Evolutionary conservation across 1,140 invertebrate genomes (phyloP).

Genomic region (Plodia interpunctella): DNA sequence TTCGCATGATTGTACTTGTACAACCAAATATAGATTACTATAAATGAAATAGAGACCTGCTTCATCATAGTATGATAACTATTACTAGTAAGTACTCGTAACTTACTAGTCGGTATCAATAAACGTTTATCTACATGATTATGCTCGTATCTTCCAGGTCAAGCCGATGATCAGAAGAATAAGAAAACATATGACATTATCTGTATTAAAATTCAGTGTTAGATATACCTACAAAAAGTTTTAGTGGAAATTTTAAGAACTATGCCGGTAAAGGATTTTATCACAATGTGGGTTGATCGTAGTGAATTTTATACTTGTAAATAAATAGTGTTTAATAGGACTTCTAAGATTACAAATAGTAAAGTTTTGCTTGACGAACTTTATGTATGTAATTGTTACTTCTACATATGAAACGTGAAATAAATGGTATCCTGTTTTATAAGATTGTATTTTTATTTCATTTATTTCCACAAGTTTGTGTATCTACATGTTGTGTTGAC

Average conservation of each 20-base stretch:
- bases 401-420: constrained; percentile 50
- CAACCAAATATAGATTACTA: too few relatives aligned
- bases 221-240: constrained; percentile 30
- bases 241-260: constrained; percentile 37
- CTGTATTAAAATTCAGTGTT: constrained; percentile 48
- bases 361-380: constrained; percentile 60
- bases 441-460: constrained; percentile 8
- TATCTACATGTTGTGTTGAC: too few relatives aligned
- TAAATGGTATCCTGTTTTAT: constrained; percentile 54
- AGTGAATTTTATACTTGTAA: constrained; percentile 71
- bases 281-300: constrained; percentile 46
- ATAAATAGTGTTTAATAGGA: constrained; percentile 56
- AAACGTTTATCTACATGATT: too few relatives aligned
- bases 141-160: constrained; percentile 36
- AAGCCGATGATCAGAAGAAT: constrained; percentile 49
- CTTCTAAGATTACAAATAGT: constrained; percentile 46
- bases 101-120: too few relatives aligned
- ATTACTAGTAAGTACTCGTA: too few relatives aligned
- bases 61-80: too few relatives aligned
- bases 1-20: too few relatives aligned
- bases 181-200: constrained; percentile 31
- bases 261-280: constrained; percentile 42
- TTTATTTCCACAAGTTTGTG: background rate
- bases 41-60: too few relatives aligned
- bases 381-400: constrained; percentile 64